Percentiles rank a stretch among this genome's conserved stretches.
Conservation (phyloP, 2,888 invertebrate species). For the Melieria picta region DNA sequence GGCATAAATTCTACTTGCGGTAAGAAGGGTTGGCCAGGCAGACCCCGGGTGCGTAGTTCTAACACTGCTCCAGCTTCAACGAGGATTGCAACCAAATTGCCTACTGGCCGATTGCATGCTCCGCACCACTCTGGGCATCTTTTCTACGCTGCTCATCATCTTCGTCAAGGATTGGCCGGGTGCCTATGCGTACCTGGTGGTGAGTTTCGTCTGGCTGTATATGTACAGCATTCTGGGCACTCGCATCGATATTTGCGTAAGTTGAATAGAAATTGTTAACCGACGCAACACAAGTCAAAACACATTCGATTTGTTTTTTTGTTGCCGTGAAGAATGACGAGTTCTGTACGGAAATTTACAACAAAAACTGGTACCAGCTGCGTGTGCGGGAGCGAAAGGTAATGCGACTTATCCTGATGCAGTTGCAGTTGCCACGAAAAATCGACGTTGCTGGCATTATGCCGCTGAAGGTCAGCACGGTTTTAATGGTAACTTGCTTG, state of each 20-base stretch:
- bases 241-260: slow-evolving; percentile 47
- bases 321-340: slow-evolving; percentile 39
- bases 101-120: slow-evolving; percentile 34
- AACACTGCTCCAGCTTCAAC: slow-evolving; percentile 22
- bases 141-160: slow-evolving; percentile 44
- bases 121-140: slow-evolving; percentile 20
- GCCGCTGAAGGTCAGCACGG: slow-evolving; percentile 43
- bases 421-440: slow-evolving; percentile 36
- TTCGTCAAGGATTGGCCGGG: slow-evolving; percentile 48
- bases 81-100: slow-evolving; percentile 25
- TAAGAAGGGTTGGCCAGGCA: slow-evolving; percentile 8
- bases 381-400: slow-evolving; percentile 40
- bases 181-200: slow-evolving; percentile 43
- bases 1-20: slow-evolving; percentile 43
- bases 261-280: slow-evolving; percentile 13
- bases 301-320: neutral
- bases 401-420: slow-evolving; percentile 42
- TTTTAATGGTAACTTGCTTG: slow-evolving; percentile 35
- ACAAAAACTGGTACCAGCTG: slow-evolving; percentile 43
- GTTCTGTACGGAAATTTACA: slow-evolving; percentile 41
- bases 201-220: slow-evolving; percentile 44
- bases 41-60: neutral
- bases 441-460: slow-evolving; percentile 42
- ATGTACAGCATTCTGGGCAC: slow-evolving; percentile 52
- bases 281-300: neutral